Conservation (phyloP, 2,888 invertebrate genomes). For the Rapana venosa region DNA sequence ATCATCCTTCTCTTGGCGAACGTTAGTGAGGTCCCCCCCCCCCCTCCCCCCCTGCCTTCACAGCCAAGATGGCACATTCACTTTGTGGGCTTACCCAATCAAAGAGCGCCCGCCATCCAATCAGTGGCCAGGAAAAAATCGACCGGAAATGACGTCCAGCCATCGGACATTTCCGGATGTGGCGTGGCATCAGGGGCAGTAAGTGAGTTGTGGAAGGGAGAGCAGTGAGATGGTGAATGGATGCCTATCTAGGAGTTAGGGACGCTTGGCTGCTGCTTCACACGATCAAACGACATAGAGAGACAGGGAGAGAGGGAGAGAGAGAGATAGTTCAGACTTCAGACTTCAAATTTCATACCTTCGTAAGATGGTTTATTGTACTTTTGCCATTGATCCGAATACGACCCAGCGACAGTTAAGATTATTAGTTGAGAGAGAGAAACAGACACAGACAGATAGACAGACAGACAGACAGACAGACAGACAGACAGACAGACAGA, state of each 20-base stretch:
- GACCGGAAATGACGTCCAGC: constrained; percentile 9
- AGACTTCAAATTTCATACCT: too few relatives aligned
- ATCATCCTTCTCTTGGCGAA: background rate
- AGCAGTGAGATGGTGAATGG: background rate
- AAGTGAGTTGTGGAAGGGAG: constrained; percentile 1
- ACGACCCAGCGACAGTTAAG: too few relatives aligned
- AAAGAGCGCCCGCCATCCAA: background rate
- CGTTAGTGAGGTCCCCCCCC: too few relatives aligned
- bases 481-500: background rate
- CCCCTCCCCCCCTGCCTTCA: too few relatives aligned
- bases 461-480: background rate
- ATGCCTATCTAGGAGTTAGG: constrained; percentile 21
- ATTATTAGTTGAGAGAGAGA: too few relatives aligned
- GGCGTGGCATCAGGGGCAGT: constrained; percentile 10
- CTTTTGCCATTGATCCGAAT: too few relatives aligned
- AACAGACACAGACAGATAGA: too few relatives aligned
- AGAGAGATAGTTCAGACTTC: too few relatives aligned
- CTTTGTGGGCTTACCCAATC: background rate
- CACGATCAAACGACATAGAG: background rate
- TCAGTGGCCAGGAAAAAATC: constrained; percentile 24
- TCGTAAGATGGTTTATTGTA: too few relatives aligned
- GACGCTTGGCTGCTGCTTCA: background rate
- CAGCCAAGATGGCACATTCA: too few relatives aligned
- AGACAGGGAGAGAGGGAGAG: background rate
- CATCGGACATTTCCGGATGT: constrained; percentile 31